Evolutionary conservation across 2,888 invertebrate genomes (phyloP), one percentile per base, ranked within the genome.

Genomic region (Eueremaeus valkanovi): DNA sequence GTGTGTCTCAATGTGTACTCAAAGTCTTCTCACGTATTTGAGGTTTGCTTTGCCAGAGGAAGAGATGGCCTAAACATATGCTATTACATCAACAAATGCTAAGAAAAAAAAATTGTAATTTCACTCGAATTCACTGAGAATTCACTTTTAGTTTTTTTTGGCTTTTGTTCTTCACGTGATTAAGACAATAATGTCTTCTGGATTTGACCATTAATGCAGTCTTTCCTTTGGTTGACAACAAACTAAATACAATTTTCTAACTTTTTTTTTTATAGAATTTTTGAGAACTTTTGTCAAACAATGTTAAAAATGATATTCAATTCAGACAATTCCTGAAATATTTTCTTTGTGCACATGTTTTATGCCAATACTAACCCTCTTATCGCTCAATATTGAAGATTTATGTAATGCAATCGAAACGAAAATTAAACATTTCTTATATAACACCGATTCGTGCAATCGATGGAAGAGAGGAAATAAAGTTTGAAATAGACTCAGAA

Each of bases 1-100:
- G 45, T 45, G 11, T 16, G 45, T 45, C 36, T 36, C 36, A 36
- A 45, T 45, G 29, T 61, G 31, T 21, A 31, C 58, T 18, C 29
- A 61, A 61, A 61, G 24, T 61, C 61, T 11, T 61, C 8, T 61
- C 61, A 61, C 61, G 61, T 61, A 61, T 61, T 61, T 31, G 61
- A 31, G 61, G 61, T 61, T 61, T 31, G 61, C 29, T 31, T 31
- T 21, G 45, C 13, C 2, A 51, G 5, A 51, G 51, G 51, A 51
- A 51, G 8, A 21, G 51, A 2, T 31, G 61, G 13, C 31, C 31
- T 31, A 31, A 16, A 29, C 31, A 61, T 61, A 61, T 61, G 31
- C 13, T 21, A 61, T 51, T 21, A 51, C 21, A 51, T 51, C 51
- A 51, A 51, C 51, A n/a, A 51, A 3, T 51, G 24, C 21, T 51